These are phyloP conservation scores for Heliothis subflexa DNA, from an alignment of 1,140 invertebrate genomes.

Conservation along the genomic window DNA sequence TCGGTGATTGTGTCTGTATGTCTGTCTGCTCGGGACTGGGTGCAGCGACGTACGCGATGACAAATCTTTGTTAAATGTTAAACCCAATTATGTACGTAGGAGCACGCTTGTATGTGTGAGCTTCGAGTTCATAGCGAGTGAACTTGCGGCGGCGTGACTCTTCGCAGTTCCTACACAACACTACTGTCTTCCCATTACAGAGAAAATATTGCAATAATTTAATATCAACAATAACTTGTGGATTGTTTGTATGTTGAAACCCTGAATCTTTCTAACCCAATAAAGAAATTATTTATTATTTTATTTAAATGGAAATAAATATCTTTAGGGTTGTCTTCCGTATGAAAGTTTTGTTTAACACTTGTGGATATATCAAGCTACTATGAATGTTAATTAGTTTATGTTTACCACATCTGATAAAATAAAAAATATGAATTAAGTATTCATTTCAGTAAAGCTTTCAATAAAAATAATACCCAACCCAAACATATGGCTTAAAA, in stretches of 20 bases:
- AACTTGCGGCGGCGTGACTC: neutral
- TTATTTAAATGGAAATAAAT: no score
- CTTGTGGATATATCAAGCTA: no score
- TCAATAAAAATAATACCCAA: neutral
- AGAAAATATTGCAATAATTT: neutral
- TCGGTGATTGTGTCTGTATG: constrained; percentile 50
- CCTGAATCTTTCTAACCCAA: no score
- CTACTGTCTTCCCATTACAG: neutral
- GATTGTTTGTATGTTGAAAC: no score
- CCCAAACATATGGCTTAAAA: neutral
- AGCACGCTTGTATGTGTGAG: neutral
- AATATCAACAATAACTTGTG: no score
- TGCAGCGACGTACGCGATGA: constrained; percentile 1
- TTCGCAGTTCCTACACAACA: constrained; percentile 10
- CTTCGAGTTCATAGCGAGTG: constrained; percentile 3
- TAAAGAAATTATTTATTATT: no score
- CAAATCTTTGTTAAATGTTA: constrained; percentile 36
- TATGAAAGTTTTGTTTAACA: no score
- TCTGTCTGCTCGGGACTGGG: neutral
- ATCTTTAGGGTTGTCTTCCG: no score
- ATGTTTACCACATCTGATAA: neutral
- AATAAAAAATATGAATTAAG: neutral
- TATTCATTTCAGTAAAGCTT: neutral
- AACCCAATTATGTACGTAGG: constrained; percentile 15
- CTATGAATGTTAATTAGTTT: no score